Percentiles rank a stretch among this genome's conserved stretches.
phyloP scores from a whole-genome alignment of 2,113 vertebrate genomes.

The Daboia siamensis region DNA sequence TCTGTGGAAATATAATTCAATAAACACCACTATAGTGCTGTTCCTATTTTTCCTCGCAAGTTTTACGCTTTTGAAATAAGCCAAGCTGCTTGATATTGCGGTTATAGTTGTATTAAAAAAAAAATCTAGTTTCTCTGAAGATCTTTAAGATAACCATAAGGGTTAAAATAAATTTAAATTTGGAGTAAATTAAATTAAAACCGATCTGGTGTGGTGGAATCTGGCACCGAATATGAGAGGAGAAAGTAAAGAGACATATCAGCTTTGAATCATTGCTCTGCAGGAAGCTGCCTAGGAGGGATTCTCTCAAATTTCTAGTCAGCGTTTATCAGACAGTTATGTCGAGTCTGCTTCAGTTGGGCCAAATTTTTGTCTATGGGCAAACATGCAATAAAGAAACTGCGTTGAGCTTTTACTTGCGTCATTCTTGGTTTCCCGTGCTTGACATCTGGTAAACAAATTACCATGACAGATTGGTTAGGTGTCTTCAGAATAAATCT shows the following conservation, averaged over 20 bases:
- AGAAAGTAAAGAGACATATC: too few relatives aligned
- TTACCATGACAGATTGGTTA: slow-evolving; percentile 71
- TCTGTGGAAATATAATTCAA: slow-evolving; percentile 35
- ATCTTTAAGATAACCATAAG: slow-evolving; percentile 67
- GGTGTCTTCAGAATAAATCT: slow-evolving; percentile 65
- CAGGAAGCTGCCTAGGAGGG: too few relatives aligned
- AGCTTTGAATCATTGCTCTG: too few relatives aligned
- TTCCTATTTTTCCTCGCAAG: slow-evolving; percentile 71
- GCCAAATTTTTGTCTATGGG: too few relatives aligned
- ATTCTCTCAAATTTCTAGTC: too few relatives aligned
- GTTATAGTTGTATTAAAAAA: slow-evolving; percentile 72
- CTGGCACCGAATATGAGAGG: too few relatives aligned
- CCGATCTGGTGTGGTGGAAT: slow-evolving; percentile 24
- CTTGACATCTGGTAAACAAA: slow-evolving; percentile 64
- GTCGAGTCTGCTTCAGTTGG: too few relatives aligned
- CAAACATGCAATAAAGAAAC: too few relatives aligned
- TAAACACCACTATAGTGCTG: slow-evolving; percentile 49
- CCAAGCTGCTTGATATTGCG: slow-evolving; percentile 51
- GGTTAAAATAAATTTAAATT: slow-evolving; percentile 64
- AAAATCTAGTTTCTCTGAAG: slow-evolving; percentile 75
- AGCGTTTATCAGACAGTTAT: too few relatives aligned
- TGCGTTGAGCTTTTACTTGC: too few relatives aligned
- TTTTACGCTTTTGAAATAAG: slow-evolving; percentile 64
- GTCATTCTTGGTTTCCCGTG: too few relatives aligned
- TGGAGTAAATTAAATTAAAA: not conserved